phyloP scores from a whole-genome alignment of 2,888 invertebrate genomes.

The Chaetoderma sp. region DNA sequence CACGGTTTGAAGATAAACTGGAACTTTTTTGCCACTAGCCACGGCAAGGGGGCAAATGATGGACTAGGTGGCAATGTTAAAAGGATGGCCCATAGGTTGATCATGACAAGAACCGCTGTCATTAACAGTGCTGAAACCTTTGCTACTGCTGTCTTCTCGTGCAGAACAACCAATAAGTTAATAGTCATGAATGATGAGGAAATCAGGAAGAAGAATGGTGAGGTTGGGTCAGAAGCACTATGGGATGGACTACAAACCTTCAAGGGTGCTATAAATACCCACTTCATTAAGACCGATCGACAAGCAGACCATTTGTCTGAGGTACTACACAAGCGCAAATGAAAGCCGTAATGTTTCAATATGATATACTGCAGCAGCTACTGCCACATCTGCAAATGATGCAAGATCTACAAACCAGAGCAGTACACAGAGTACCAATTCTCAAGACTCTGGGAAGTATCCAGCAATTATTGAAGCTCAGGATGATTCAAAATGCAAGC shows the following conservation, averaged over 20 bases:
- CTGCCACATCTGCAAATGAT: no score
- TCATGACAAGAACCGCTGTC: constrained; percentile 1
- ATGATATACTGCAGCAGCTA: no score
- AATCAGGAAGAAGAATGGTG: neutral
- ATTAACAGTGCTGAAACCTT: constrained; percentile 12
- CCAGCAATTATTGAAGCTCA: no score
- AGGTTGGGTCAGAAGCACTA: neutral
- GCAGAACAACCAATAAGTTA: neutral
- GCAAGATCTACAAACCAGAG: no score
- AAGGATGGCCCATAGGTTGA: constrained; percentile 10
- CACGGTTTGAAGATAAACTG: no score
- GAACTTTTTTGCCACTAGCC: constrained; percentile 21
- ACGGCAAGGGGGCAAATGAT: constrained; percentile 22
- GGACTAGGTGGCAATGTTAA: constrained; percentile 15
- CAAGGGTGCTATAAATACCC: constrained; percentile 4
- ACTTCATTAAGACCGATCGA: neutral
- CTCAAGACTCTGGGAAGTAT: no score
- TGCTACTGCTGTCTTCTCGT: constrained; percentile 4
- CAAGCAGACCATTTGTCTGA: no score
- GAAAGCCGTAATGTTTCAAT: no score
- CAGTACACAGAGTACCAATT: no score
- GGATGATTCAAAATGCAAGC: no score
- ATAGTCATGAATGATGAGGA: neutral
- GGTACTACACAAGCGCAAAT: no score
- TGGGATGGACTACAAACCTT: neutral